Evolutionary conservation across 2,113 vertebrate species (phyloP).

Genomic region (Dicerorhinus sumatrensis): DNA sequence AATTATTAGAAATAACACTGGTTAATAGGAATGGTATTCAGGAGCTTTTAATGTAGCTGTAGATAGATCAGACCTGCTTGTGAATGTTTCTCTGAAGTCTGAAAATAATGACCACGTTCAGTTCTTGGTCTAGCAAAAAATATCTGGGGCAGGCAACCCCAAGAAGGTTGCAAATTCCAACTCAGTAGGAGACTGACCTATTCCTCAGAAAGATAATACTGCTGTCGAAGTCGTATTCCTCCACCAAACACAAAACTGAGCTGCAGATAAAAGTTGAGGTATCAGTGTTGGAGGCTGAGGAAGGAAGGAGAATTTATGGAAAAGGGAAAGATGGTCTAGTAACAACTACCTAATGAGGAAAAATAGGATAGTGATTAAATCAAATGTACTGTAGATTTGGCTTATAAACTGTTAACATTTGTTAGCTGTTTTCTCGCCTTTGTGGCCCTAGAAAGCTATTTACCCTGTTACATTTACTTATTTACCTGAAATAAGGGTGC

Average conservation of each 20-base stretch:
- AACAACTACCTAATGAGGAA: background rate
- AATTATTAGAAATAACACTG: slow-evolving; percentile 64
- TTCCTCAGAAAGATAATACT: slow-evolving; percentile 42
- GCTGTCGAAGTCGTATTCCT: slow-evolving; percentile 22
- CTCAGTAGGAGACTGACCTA: slow-evolving; percentile 60
- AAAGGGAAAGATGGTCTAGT: background rate
- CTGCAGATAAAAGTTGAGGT: slow-evolving; percentile 46
- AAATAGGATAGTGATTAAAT: background rate
- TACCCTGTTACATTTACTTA: background rate
- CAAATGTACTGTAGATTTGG: background rate
- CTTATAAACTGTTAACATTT: background rate
- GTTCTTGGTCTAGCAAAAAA: slow-evolving; percentile 13
- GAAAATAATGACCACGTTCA: slow-evolving; percentile 51
- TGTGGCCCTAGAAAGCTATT: background rate
- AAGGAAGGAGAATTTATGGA: slow-evolving; percentile 12
- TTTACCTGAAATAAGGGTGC: background rate
- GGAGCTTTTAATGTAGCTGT: slow-evolving; percentile 57
- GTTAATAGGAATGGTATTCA: slow-evolving; percentile 63
- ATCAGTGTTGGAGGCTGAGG: background rate
- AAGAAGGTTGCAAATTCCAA: slow-evolving; percentile 66
- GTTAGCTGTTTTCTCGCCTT: background rate
- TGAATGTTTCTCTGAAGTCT: slow-evolving; percentile 41
- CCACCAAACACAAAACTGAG: slow-evolving; percentile 32
- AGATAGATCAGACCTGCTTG: slow-evolving; percentile 49
- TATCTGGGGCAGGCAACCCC: slow-evolving; percentile 66